Conservation (phyloP, 2,797 vertebrate species). For the Clarias pachynema region DNA sequence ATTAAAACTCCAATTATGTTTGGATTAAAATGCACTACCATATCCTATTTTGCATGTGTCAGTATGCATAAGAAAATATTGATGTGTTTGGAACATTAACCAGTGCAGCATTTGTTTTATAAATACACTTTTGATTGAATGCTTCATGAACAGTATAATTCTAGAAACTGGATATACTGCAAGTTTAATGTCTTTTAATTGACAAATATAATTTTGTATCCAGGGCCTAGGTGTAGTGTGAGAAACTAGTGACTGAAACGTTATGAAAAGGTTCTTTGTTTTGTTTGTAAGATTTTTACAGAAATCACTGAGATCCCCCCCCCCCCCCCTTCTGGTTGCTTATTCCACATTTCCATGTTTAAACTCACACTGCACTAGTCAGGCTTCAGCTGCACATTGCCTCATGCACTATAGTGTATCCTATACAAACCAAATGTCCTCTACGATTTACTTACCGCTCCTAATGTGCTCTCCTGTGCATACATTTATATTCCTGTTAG, state of each 20-base stretch:
- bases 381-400: neutral
- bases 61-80: constrained; percentile 30
- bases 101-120: constrained; percentile 17
- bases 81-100: constrained; percentile 36
- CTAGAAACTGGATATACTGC: constrained; percentile 4
- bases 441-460: neutral
- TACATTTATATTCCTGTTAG: neutral
- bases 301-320: neutral
- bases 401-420: neutral
- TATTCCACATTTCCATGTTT: neutral
- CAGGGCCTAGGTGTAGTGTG: neutral
- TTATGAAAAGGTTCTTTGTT: neutral
- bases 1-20: constrained; percentile 40
- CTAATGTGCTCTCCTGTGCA: neutral
- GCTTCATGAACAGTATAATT: constrained; percentile 12
- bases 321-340: neutral
- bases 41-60: constrained; percentile 36
- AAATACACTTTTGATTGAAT: constrained; percentile 20
- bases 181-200: neutral
- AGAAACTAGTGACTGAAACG: too few relatives aligned
- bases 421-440: neutral
- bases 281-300: neutral
- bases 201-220: neutral
- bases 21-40: constrained; percentile 41
- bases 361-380: neutral